Evolutionary conservation across 2,797 vertebrate species (phyloP).

Genomic region (Myotis daubentonii): DNA sequence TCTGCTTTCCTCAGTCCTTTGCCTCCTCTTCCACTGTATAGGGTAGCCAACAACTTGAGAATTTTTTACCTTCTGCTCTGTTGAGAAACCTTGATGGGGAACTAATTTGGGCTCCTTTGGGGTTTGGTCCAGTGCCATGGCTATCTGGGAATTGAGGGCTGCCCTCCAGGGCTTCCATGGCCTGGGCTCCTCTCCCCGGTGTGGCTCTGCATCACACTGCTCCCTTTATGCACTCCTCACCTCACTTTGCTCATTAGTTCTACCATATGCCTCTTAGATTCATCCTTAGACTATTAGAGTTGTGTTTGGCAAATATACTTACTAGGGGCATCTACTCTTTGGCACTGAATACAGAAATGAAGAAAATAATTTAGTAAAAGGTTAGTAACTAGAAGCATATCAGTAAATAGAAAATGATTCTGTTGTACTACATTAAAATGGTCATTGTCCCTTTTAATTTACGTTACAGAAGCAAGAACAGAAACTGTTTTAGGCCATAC

Average conservation of each 20-base stretch:
- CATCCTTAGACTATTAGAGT: not conserved
- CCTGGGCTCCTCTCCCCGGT: not conserved
- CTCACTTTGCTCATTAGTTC: not conserved
- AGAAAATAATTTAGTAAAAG: not conserved
- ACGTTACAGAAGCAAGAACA: not conserved
- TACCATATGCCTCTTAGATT: not conserved
- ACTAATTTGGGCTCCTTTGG: not conserved
- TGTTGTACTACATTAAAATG: not conserved
- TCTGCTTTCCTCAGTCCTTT: not conserved
- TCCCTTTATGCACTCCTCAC: not conserved
- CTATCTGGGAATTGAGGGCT: not conserved
- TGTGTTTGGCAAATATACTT: not conserved
- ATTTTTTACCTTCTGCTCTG: not conserved
- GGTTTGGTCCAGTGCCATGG: not conserved
- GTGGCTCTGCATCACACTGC: not conserved
- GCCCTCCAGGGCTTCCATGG: accelerated
- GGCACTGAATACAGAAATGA: not conserved
- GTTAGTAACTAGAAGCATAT: not conserved
- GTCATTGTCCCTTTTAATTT: not conserved
- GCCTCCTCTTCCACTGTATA: not conserved
- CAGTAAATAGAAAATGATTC: not conserved
- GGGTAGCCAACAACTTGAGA: not conserved
- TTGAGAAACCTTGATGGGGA: not conserved
- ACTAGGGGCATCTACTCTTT: not conserved
- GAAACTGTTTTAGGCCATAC: not conserved